Evolutionary conservation across 2,113 vertebrate species (phyloP).

Genomic region (Platysteira castanea): DNA sequence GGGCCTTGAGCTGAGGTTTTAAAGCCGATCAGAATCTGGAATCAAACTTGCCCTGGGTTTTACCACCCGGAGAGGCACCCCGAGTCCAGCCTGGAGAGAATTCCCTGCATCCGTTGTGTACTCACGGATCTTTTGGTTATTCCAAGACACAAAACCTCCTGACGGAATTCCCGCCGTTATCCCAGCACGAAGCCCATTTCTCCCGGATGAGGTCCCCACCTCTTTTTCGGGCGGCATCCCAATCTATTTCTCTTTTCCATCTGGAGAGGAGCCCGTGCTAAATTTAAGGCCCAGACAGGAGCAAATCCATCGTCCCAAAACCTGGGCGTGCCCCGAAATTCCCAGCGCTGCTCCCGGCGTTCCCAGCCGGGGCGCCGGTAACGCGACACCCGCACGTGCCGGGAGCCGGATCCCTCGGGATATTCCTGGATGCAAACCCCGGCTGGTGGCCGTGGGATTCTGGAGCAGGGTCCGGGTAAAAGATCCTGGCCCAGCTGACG

Average conservation of each 20-base stretch:
- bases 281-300: not conserved
- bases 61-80: not conserved
- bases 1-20: not conserved
- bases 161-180: not conserved
- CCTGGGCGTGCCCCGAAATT: not conserved
- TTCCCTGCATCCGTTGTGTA: not conserved
- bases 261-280: not conserved
- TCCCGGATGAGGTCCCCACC: rapidly evolving
- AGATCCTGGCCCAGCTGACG: conserved; percentile 5
- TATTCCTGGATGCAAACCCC: not conserved
- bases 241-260: rapidly evolving
- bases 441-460: not conserved
- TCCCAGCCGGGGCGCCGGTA: not conserved
- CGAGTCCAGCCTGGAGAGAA: not conserved
- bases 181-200: not conserved
- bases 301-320: not conserved
- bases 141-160: not conserved
- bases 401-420: not conserved
- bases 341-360: not conserved
- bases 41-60: not conserved
- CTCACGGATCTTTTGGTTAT: not conserved
- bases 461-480: not conserved
- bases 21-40: not conserved
- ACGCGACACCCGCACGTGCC: not conserved
- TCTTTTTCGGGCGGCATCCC: not conserved